Conservation (phyloP, 2,888 invertebrate species). For the Machimus atricapillus region DNA sequence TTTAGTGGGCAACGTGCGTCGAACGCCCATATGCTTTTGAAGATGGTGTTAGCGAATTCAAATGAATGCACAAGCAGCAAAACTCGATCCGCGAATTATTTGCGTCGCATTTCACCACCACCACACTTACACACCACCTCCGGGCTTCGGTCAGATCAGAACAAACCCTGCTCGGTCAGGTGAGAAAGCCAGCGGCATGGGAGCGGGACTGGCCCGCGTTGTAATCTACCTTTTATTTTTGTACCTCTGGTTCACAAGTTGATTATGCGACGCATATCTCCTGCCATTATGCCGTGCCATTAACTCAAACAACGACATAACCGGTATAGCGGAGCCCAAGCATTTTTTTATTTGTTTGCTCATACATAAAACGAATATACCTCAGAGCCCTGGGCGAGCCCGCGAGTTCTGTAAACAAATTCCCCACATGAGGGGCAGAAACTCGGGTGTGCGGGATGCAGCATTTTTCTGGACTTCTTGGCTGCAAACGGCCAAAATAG, state of each 20-base stretch:
- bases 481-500: neutral
- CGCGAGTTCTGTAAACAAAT: slow-evolving; percentile 1
- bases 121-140: too few species aligned
- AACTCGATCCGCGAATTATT: neutral
- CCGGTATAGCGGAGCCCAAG: neutral
- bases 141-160: neutral
- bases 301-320: neutral
- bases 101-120: neutral
- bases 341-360: neutral
- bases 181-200: neutral
- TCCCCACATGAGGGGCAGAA: neutral
- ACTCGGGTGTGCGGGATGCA: neutral
- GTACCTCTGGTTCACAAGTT: neutral
- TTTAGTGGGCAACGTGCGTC: neutral
- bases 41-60: neutral
- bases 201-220: neutral
- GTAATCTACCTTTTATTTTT: neutral
- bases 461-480: neutral
- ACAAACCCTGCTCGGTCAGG: neutral
- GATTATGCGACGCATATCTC: neutral
- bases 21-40: neutral
- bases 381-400: neutral
- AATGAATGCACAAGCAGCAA: neutral
- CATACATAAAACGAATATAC: neutral
- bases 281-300: neutral